Evolutionary conservation across 1,140 invertebrate genomes (phyloP).

Genomic region (Drosophila biarmipes): DNA sequence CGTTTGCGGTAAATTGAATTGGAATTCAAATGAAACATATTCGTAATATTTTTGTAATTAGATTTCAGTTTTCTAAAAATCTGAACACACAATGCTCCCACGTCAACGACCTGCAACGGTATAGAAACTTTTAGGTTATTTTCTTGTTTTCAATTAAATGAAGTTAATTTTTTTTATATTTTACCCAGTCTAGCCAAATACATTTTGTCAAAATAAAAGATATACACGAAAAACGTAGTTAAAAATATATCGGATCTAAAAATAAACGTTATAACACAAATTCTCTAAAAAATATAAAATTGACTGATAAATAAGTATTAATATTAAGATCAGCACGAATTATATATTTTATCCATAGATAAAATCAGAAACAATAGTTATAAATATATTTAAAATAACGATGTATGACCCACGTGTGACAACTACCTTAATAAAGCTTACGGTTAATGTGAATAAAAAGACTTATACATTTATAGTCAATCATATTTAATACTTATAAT

Average conservation of each 20-base stretch:
- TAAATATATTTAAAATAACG: conserved; percentile 31
- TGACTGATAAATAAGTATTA: conserved; percentile 57
- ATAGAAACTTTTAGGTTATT: too few species aligned
- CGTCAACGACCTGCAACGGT: too few species aligned
- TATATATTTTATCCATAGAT: conserved; percentile 8
- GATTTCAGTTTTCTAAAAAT: too few species aligned
- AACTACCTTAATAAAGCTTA: conserved; percentile 44
- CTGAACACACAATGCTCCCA: too few species aligned
- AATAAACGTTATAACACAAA: conserved; percentile 16
- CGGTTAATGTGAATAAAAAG: conserved; percentile 75
- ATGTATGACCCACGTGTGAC: conserved; percentile 23
- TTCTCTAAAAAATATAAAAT: conserved; percentile 38
- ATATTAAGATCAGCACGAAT: conserved; percentile 46
- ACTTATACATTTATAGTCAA: conserved; percentile 72
- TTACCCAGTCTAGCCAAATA: not conserved
- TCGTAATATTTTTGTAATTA: too few species aligned
- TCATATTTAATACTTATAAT: conserved; percentile 52
- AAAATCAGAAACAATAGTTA: conserved; percentile 24
- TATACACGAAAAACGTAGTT: conserved; percentile 5
- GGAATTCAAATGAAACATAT: too few species aligned
- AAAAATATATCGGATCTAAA: conserved; percentile 11
- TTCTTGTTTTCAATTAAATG: too few species aligned
- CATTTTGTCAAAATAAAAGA: not conserved
- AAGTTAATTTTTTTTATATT: too few species aligned
- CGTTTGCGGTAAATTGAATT: too few species aligned